These are phyloP conservation scores for Brachypodius melanocephalos DNA, from an alignment of 2,113 vertebrate genomes.

Conservation along the genomic window DNA sequence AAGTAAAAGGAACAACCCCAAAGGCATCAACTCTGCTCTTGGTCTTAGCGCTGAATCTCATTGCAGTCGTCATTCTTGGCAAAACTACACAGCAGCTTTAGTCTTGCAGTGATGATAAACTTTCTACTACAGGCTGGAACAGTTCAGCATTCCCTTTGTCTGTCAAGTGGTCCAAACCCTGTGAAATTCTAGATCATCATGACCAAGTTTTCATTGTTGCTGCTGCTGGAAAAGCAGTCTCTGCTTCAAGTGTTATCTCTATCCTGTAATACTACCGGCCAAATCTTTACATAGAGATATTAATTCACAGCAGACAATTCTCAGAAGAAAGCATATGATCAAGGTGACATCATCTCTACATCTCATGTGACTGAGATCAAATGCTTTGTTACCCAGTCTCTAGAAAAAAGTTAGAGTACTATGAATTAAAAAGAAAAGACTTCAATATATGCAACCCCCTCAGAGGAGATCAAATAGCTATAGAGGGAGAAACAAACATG, in stretches of 20 bases:
- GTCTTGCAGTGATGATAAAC: not conserved
- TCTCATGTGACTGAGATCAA: not conserved
- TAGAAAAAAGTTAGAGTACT: not conserved
- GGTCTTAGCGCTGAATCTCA: not conserved
- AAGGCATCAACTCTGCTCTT: not conserved
- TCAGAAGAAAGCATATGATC: not conserved
- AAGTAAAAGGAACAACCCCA: not conserved
- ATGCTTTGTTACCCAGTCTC: not conserved
- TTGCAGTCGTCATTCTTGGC: not conserved
- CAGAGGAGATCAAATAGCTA: not conserved
- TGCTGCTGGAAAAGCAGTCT: not conserved
- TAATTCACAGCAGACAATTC: not conserved
- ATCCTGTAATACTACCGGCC: not conserved
- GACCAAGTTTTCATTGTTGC: not conserved
- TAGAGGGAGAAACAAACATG: not conserved
- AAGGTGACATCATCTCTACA: not conserved
- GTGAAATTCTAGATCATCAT: not conserved
- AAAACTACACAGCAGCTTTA: not conserved
- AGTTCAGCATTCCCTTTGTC: not conserved
- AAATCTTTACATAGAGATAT: not conserved
- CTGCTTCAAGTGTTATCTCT: not conserved
- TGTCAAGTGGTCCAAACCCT: not conserved
- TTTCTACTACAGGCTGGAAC: not conserved
- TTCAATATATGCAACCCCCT: not conserved
- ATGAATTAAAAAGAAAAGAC: not conserved